A percentile compares a stretch with the other conserved stretches of the same genome.
These are phyloP conservation scores for Stictonetta naevosa DNA, from an alignment of 2,113 vertebrate species.

Conservation along the genomic window DNA sequence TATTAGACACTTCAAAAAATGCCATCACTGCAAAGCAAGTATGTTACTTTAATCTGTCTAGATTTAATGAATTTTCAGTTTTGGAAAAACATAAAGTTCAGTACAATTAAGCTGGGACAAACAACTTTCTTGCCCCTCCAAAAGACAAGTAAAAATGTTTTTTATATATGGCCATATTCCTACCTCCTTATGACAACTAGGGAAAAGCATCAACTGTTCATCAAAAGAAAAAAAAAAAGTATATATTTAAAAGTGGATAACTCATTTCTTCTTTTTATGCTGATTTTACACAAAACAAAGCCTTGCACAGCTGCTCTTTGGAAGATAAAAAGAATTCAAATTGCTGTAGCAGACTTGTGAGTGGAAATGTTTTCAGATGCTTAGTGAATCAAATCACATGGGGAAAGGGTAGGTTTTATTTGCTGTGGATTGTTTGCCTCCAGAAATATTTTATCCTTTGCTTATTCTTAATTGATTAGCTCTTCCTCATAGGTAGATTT, in stretches of 20 bases:
- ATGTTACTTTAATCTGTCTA: not conserved
- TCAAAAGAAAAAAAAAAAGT: not conserved
- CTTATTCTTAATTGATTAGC: slow-evolving; percentile 38
- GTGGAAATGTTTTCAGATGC: slow-evolving; percentile 44
- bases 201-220: not conserved
- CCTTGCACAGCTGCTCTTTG: slow-evolving; percentile 59
- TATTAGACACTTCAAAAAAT: not conserved
- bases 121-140: not conserved
- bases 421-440: slow-evolving; percentile 15
- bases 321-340: slow-evolving; percentile 70
- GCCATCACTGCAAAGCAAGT: not conserved
- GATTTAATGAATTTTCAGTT: slow-evolving; percentile 29
- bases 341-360: slow-evolving; percentile 34
- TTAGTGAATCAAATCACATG: slow-evolving; percentile 35
- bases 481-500: not conserved
- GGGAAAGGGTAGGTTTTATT: slow-evolving; percentile 29
- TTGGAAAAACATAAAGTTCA: not conserved
- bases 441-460: slow-evolving; percentile 19
- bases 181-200: not conserved
- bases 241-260: slow-evolving; percentile 28
- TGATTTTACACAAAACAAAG: slow-evolving; percentile 64
- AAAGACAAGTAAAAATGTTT: not conserved
- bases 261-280: slow-evolving; percentile 46
- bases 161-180: not conserved
- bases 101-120: not conserved